These are phyloP conservation scores for Barnardius zonarius DNA, from an alignment of 2,113 vertebrate genomes.

Conservation along the genomic window DNA sequence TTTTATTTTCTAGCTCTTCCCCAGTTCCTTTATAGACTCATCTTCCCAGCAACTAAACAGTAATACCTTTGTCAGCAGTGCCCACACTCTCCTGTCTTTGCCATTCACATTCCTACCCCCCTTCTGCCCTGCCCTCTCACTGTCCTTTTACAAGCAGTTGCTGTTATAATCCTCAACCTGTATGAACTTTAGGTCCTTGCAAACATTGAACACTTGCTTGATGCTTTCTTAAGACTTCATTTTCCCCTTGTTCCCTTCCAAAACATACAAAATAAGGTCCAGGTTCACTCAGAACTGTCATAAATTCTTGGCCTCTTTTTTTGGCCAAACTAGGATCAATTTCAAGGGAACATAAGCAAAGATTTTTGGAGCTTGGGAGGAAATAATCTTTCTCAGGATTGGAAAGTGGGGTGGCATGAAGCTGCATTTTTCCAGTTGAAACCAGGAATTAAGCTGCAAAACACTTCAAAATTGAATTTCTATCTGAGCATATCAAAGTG, in stretches of 20 bases:
- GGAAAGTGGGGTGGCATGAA: background rate
- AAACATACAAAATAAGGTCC: background rate
- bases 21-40: background rate
- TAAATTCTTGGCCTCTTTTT: background rate
- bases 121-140: background rate
- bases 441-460: background rate
- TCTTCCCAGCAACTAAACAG: background rate
- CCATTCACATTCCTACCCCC: background rate
- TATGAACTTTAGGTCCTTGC: background rate
- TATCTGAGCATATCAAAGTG: background rate
- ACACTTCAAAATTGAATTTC: background rate
- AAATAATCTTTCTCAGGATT: background rate
- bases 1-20: background rate
- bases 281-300: background rate
- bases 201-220: background rate
- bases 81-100: background rate
- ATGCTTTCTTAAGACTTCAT: background rate
- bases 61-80: background rate
- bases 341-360: background rate
- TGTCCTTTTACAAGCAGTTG: background rate
- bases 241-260: background rate
- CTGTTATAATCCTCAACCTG: background rate
- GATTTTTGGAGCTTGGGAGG: background rate
- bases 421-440: background rate
- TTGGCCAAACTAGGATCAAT: background rate